A percentile compares a stretch with the other conserved stretches of the same genome.
Conservation (phyloP, 2,113 vertebrate genomes). For the Mystacornis crossleyi region DNA sequence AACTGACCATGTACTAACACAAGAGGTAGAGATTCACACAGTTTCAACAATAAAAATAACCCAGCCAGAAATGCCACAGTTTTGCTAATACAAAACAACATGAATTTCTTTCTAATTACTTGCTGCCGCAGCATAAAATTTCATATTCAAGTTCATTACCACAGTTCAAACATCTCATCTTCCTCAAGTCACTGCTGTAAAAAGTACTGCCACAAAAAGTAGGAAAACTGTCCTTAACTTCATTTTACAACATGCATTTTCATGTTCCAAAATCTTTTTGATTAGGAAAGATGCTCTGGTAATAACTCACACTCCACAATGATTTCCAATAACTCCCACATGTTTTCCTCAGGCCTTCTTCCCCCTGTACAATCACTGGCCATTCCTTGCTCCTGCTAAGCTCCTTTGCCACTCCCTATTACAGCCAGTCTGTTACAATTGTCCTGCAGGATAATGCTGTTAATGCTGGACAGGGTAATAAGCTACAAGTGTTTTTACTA, state of each 20-base stretch:
- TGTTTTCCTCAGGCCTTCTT: not conserved
- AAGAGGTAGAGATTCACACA: not conserved
- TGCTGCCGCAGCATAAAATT: not conserved
- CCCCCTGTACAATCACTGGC: accelerated
- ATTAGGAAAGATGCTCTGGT: not conserved
- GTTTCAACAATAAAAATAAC: not conserved
- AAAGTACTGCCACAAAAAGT: not conserved
- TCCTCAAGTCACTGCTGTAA: not conserved
- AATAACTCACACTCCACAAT: not conserved
- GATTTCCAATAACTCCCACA: not conserved
- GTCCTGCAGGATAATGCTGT: too few species aligned
- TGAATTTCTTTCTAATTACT: not conserved
- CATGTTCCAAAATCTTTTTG: not conserved
- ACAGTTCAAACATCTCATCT: not conserved
- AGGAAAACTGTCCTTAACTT: not conserved
- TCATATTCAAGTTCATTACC: not conserved
- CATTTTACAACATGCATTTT: not conserved
- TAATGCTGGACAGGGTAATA: not conserved
- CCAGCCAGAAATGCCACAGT: not conserved
- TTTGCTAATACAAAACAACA: not conserved
- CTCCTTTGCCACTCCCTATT: not conserved
- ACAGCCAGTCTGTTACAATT: not conserved
- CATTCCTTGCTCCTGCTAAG: not conserved
- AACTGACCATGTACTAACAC: not conserved
- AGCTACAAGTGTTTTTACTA: not conserved